Evolutionary conservation across 2,888 invertebrate species (phyloP), one percentile per base, ranked within the genome.

Genomic region (Chrysopilus asiliformis): DNA sequence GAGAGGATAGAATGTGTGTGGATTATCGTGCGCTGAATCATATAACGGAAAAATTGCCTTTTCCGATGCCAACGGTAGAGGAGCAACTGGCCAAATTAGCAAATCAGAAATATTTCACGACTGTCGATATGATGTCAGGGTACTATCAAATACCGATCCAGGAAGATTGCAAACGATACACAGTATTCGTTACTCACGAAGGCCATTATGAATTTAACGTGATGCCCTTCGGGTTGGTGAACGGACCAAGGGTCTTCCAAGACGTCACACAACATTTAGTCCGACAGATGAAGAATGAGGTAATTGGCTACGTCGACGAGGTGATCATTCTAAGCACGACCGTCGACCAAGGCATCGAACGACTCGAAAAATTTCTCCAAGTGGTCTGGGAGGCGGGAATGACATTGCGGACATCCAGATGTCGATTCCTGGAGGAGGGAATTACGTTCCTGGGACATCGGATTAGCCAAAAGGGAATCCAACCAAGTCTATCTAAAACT

Each of bases 21-120:
- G 53, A 51, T 47, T 51, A 1, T 51, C 19, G 50, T 6, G 46
- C 47, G n/a, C 38, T 50, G 1, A 53, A 53, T 17, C n/a, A 46
- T 0, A 49, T 48, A n/a, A 51, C 28, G 19, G 41, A 38, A 36
- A 45, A 36, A 34, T 47, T 28, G 19, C 44, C 18, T 43, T 47
- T 44, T 31, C 12, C 48, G 1, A 24, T 48, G 32, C 50, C 48
- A 7, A 17, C 40, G 6, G 47, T 48, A 7, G 47, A 53, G 4
- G 53, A 52, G 14, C 44, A 45, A 16, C 20, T 35, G 3, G 19
- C 12, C 14, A 20, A 20, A 19, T 15, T 35, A 13, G 12, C 28
- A 20, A 22, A 19, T 34, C 13, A 16, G 12, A 24, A 30, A 16
- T 36, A 29, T 18, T 29, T 35, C 15, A 35, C 29, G 1, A 27